Base-by-base conservation (phyloP, 2,888 invertebrate species). In the Tortrix viridana region DNA sequence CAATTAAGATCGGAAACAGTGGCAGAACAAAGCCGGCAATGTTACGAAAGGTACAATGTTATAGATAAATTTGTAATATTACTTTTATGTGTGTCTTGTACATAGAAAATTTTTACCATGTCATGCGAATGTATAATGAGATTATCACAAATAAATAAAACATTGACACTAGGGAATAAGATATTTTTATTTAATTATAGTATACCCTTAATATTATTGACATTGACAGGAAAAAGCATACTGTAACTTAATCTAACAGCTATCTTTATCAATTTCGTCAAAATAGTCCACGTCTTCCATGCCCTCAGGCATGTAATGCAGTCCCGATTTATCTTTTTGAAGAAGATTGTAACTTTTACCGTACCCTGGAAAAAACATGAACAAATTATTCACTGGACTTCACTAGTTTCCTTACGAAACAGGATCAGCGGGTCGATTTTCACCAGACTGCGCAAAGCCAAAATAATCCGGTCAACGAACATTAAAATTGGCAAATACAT, bases 301-400 rank as follows among this genome's bases (percentile, higher is more conserved):
- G 67, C 94, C 95, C 71, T 94, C 93, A 6, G 96, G 96, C 94
- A 96, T 93, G 76, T 95, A 96, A 41, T 82, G 86, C 16, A 94
- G 80, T 53, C 93, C 93, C 5, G 94, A 94, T 49, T 89, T 85
- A 32, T 93, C 90, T 72, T 93, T 93, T 62, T 94, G 89, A 41
- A 77, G 73, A 71, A 89, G 84, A 74, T 95, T 95, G 72, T 95
- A 95, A 12, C 93, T 94, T 76, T 89, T 91, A 18, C 94, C 94
- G 77, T 95, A 95, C 55, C 95, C 95, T 95, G 79, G 44, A 58
- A 57, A 26, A 32, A 44, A 19, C 1, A 12, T 0, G 2, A 3
- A 3, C 3, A 12, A 38, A 7, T 38, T 5, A 6, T 26, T 26
- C 26, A 26, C 26, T 14, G 4, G 38, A n/a, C n/a, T n/a, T n/a